Evolutionary conservation across 2,888 invertebrate species (phyloP).

Genomic region (Anticlea derivata): DNA sequence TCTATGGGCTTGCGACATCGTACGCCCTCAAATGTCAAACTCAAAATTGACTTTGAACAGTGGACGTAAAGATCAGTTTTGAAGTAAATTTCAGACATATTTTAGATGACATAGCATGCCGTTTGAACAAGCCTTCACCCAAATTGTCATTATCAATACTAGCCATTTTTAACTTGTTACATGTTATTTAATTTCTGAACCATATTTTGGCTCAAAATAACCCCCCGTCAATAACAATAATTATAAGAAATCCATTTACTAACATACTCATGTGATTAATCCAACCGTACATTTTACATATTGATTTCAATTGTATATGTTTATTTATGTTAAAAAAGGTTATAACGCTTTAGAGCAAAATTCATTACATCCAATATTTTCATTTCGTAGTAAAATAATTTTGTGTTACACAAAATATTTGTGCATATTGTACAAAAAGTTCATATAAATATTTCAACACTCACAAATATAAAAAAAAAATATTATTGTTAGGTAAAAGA

Average conservation of each 20-base stretch:
- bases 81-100: no score
- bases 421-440: constrained; percentile 3
- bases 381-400: constrained; percentile 8
- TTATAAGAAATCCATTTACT: constrained; percentile 17
- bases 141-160: no score
- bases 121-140: no score
- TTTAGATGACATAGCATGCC: no score
- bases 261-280: constrained; percentile 38
- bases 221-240: constrained; percentile 27
- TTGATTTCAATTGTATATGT: constrained; percentile 39
- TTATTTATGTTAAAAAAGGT: constrained; percentile 33
- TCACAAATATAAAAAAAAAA: not conserved
- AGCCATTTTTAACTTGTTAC: no score
- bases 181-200: not conserved
- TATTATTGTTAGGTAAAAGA: no score
- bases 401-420: constrained; percentile 22
- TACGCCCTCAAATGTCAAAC: no score
- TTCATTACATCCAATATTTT: constrained; percentile 11
- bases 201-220: not conserved
- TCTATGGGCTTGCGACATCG: no score
- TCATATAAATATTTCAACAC: no score
- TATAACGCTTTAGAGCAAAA: constrained; percentile 25
- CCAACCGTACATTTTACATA: constrained; percentile 30
- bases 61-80: no score
- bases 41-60: no score